Evolutionary conservation across 1,140 invertebrate genomes (phyloP), one percentile per base, ranked within the genome.

Genomic region (Solenopsis fugax): DNA sequence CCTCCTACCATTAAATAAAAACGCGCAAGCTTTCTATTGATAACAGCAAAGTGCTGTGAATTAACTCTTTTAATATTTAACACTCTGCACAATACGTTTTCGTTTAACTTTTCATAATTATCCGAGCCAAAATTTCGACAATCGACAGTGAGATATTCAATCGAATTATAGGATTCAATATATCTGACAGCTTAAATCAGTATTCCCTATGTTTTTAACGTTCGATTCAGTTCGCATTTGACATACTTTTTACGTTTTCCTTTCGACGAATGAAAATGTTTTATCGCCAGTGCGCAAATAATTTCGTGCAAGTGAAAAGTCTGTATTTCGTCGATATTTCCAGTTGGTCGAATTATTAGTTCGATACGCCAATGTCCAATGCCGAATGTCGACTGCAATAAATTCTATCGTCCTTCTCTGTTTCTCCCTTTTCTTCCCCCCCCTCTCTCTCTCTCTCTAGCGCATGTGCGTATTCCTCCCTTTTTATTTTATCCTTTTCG

Each of bases 241-340:
- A 18, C 54, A 73, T 48, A 73, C 52, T 72, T 58, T 81, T 82
- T 48, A 7, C 34, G 18, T 72, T 82, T 82, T 37, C 52, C 60
- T 82, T 82, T 72, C 12, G 37, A 24, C 5, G 21, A 16, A 58
- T 48, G 34, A 34, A 72, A 58, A 58, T 41, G 10, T 60, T 82
- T 82, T 60, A 58, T 72, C 37, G 54, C 13, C 45, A 9, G 41
- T 12, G 24, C 56, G 69, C 41, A 84, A 75, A 84, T 84, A 73
- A 82, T 60, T 73, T 82, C 2, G 18, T 41, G 18, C 24, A 16
- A 69, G 50, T 67, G 50, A 81, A 81, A 86, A 58, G 34, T 24
- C 67, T 37, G 21, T 16, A 67, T 81, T 86, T 82, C 24, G 18
- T n/a, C 62, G 76, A 86, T 86, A 65, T 78, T 67, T 69, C 52